Evolutionary conservation across 2,113 vertebrate species (phyloP), one percentile per base, ranked within the genome.

Genomic region (Sinocyclocheilus anshuiensis): DNA sequence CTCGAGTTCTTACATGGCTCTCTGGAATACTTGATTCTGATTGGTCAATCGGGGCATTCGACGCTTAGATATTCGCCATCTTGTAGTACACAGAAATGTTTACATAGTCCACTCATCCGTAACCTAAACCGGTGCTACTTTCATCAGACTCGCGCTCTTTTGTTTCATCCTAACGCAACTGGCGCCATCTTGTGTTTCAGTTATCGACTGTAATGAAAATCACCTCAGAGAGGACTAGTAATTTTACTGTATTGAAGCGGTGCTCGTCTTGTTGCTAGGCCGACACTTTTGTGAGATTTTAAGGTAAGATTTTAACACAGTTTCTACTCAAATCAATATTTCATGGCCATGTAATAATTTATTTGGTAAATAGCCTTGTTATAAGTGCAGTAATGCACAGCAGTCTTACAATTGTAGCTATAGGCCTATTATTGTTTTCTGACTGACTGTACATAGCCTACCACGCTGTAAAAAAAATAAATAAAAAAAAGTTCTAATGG

Each of bases 151-250:
- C 9, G 1, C 18, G 36, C 33, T 4, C 18, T 12, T 72, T 39
- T 72, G 16, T 71, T 71, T 39, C 6, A 39, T 72, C 10, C 69
- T 12, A 72, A 72, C 18, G 69, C 36, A 42, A 42, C 69, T 72
- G 36, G 36, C 69, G 36, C 69, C 69, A 72, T 72, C 69, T 72
- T 72, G 69, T 42, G 69, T 72, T 4, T 42, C 69, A 6, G 69
- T 42, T 6, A 22, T 12, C 36, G 20, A 72, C 18, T 22, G 69
- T 10, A 4, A 7, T 10, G 65, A 71, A 71, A 71, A 69, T 69
- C 18, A 11, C 69, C 33, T 72, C n/a, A n/a, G 33, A 36, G 67
- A 71, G 16, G 15, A 33, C 0, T 22, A 59, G 7, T 59, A 4
- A 36, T 20, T 20, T 33, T 18, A 69, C 65, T 36, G 16, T 71